Evolutionary conservation across 2,113 vertebrate species (phyloP), one percentile per base, ranked within the genome.

Genomic region (Tenebrosternarchus preto): DNA sequence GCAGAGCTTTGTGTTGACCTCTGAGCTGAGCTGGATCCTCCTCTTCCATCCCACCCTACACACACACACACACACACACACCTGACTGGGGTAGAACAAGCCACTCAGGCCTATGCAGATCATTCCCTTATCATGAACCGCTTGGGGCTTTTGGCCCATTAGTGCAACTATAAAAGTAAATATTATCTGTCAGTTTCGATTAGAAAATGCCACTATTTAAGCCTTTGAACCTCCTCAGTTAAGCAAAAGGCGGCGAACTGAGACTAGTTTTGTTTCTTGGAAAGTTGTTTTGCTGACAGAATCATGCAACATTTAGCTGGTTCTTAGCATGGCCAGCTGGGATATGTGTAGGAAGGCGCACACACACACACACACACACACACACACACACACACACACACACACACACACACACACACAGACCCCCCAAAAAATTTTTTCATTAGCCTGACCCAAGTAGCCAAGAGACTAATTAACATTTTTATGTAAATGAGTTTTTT

Each of bases 381-480:
- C 67, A 70, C 63, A 75, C 76, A 22, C 56, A 53, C 77, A 43
- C 33, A 72, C n/a, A n/a, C 64, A 60, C 25, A 31, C 67, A 61
- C 33, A 61, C 77, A 71, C 53, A 66, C 59, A 66, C 78, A 64
- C 56, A 33, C 56, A 61, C 53, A 55, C 64, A 56, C 67, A 70
- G n/a, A n/a, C n/a, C n/a, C 17, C 59, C 67, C 77, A 77, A 73
- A 80, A 73, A 50, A 57, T 68, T 64, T 66, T 77, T 82, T 85
- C 64, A 78, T 71, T 77, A 66, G 68, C 50, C 29, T 66, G 82
- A 83, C 87, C 74, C 88, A 90, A 91, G 93, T 91, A 93, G 93
- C 93, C 94, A 90, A 91, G 93, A 95, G 92, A 92, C 94, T 94
- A 92, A 96, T 95, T 95, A 95, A 93, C 94, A 95, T 95, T 95